Base-by-base conservation (phyloP, 2,797 vertebrate genomes). In the Cuculus canorus region DNA sequence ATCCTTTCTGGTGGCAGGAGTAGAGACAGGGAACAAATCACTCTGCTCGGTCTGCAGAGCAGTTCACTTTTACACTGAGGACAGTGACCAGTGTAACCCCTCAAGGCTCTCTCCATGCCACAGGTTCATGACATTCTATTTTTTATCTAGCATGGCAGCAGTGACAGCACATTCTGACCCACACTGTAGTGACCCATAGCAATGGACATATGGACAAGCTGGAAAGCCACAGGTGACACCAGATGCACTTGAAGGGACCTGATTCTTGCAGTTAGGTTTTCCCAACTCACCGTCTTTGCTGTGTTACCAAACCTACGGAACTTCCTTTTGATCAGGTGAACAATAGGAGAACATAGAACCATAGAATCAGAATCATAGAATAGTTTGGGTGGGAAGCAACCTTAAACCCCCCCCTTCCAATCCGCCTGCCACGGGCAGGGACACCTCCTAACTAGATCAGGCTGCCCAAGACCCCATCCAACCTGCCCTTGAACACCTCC, bases 231-330 rank as follows among this genome's bases (percentile, higher is more conserved):
- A 32, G 28, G 25, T 53, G 61, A 56, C 5, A 4, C 17, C 22
- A 16, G 57, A 53, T 61, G 41, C 35, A n/a, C 59, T 61, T 37
- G 21, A 41, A 59, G 52, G 21, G 27, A 53, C 2, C 0, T 6
- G 39, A 70, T 69, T 45, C 37, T 72, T 32, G 47, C 11, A 35
- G 25, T 37, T 39, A 35, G 14, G n/a, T 45, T 61, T 43, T 76
- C 11, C 60, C 0, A 0, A 33, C 18, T 61, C 75, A 66, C 17
- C 1, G 0, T 66, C 45, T 45, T 56, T 14, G 43, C 17, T 45
- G 39, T 0, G 0, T 33, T 72, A 8, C 17, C 70, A 76, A 86
- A 52, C 23, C 32, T 45, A 60, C 65, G 27, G 25, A 78, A 27
- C 50, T 47, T 84, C 24, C 35, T 69, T 54, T 19, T 37, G 47